phyloP scores from a whole-genome alignment of 2,888 invertebrate species.

The Furcula furcula region DNA sequence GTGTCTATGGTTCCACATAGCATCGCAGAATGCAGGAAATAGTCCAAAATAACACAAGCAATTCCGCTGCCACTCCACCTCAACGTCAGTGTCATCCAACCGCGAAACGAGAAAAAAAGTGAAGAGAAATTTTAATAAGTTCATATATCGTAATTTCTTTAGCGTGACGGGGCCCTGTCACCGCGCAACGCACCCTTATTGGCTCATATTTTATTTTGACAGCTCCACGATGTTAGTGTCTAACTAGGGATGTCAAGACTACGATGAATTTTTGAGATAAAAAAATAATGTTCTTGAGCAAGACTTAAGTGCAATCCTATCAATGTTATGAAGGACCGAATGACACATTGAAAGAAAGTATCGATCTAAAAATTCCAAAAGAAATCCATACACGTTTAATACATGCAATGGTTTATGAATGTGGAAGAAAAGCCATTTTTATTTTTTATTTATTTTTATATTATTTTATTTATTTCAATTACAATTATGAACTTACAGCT shows the following conservation, averaged over 20 bases:
- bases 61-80: conserved; percentile 42
- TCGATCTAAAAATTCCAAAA: no score
- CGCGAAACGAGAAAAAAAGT: conserved; percentile 69
- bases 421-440: no score
- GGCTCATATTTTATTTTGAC: conserved; percentile 79
- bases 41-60: conserved; percentile 36
- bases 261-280: no score
- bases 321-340: no score
- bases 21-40: conserved; percentile 40
- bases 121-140: conserved; percentile 75
- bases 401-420: no score
- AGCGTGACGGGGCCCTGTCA: conserved; percentile 74
- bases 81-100: conserved; percentile 56
- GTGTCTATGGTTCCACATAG: conserved; percentile 7
- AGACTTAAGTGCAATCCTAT: no score
- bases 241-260: conserved; percentile 46
- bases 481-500: no score
- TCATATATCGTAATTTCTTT: conserved; percentile 69
- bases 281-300: no score
- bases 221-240: conserved; percentile 52
- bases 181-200: conserved; percentile 64
- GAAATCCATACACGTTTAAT: no score
- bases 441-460: no score
- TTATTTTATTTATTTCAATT: no score
- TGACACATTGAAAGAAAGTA: no score